phyloP scores from a whole-genome alignment of 2,888 invertebrate genomes.

The Pyrocoelia pectoralis region DNA sequence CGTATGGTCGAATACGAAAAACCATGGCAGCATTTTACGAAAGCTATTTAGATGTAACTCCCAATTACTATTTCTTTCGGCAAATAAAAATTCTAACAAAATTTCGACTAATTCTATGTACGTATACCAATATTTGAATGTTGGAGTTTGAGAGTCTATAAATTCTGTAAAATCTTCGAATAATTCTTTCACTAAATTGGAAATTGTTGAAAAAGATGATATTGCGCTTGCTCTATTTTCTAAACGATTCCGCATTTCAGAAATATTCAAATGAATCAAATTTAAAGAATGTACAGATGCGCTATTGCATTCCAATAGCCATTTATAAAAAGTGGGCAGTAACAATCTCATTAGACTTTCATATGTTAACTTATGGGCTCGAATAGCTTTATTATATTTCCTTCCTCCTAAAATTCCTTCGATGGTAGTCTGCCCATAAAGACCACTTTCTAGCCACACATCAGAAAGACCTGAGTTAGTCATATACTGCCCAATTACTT shows the following conservation, averaged over 20 bases:
- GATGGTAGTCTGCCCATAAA: slow-evolving; percentile 30
- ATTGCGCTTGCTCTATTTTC: background rate
- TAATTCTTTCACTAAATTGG: slow-evolving; percentile 9
- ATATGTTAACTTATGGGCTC: slow-evolving; percentile 39
- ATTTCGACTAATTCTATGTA: slow-evolving; percentile 13
- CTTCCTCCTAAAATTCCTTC: too few species aligned
- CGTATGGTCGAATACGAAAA: slow-evolving; percentile 10
- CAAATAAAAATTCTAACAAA: slow-evolving; percentile 29
- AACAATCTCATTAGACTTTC: slow-evolving; percentile 33
- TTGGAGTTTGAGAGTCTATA: background rate
- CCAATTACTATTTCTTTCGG: slow-evolving; percentile 32
- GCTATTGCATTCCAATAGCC: slow-evolving; percentile 33
- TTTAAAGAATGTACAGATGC: slow-evolving; percentile 19
- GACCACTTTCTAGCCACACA: slow-evolving; percentile 38
- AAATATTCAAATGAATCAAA: background rate
- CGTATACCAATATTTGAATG: background rate
- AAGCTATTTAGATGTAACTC: slow-evolving; percentile 29
- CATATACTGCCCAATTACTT: slow-evolving; percentile 38
- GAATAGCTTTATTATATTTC: too few species aligned
- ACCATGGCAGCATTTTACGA: slow-evolving; percentile 34
- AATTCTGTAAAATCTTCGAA: slow-evolving; percentile 21
- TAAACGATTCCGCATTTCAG: background rate
- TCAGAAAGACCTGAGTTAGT: slow-evolving; percentile 21
- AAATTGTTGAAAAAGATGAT: slow-evolving; percentile 6
- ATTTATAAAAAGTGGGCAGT: slow-evolving; percentile 20